Base-by-base conservation (phyloP, 2,888 invertebrate genomes). In the Callinectes sapidus region DNA sequence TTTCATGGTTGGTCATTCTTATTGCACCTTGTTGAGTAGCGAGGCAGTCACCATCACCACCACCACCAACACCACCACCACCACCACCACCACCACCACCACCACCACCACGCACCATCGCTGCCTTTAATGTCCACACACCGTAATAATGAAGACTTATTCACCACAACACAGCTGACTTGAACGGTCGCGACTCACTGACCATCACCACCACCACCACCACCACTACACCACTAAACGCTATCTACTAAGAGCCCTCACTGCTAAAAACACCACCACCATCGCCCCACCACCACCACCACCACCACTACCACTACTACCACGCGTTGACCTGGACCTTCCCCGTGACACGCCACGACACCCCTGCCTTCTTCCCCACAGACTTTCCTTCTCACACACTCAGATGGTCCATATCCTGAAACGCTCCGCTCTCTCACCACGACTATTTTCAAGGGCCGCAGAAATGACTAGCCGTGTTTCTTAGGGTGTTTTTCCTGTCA, bases 11-110 rank as follows among this genome's bases (percentile, higher is more conserved):
- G 71, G 28, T 71, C 5, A 71, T 28, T 71, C n/a, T 71, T 23
- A 28, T 71, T 23, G 23, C n/a, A 71, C 28, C 3, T 71, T 13
- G 10, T 98, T 98, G 96, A 97, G 97, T 96, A 98, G 98, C 97
- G 98, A 98, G 97, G 97, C 98, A 97, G 98, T 98, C 97, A 98
- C 98, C 95, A 98, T 98, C 98, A 98, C 98, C 98, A 98, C 97
- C 96, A 96, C 87, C 39, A 85, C 81, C 54, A 23, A 91, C 89
- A 89, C 32, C 35, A 89, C 39, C 42, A 71, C 71, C 89, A 89
- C 23, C 42, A 16, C 16, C 90, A 86, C 32, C 39, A 89, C 39
- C 89, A 39, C 42, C 89, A 39, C 66, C 71, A 71, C 39, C 35
- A 89, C 39, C 39, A 89, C 71, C 23, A 39, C n/a, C 71, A 71